These are phyloP conservation scores for Heliocidaris erythrogramma DNA, from an alignment of 35 echinoderm and acorn worm species.

Conservation along the genomic window DNA sequence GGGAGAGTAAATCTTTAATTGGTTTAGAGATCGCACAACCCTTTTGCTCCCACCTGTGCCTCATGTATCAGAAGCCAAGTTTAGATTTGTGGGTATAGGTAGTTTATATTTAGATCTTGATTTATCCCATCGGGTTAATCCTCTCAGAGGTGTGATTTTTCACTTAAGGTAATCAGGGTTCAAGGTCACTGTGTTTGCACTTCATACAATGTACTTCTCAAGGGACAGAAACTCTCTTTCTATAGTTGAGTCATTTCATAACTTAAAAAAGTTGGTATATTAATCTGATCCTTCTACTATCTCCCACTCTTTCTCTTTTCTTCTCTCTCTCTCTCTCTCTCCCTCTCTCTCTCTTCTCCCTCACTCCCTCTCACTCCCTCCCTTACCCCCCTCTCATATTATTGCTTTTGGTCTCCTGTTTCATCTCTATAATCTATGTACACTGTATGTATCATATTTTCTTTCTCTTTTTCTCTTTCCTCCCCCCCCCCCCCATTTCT, in stretches of 20 bases:
- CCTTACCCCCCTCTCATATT: neutral
- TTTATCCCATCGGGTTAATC: neutral
- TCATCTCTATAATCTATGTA: neutral
- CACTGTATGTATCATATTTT: no score
- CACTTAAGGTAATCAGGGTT: neutral
- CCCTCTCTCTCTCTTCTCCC: neutral
- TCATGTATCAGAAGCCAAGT: neutral
- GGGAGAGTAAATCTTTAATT: constrained; percentile 17
- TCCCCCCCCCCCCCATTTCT: no score
- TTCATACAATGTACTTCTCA: neutral
- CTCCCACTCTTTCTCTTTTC: neutral
- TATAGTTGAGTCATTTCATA: neutral
- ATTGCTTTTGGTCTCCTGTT: neutral
- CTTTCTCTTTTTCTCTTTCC: neutral
- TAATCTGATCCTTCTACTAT: neutral
- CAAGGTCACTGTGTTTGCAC: neutral
- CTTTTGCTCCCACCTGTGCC: neutral
- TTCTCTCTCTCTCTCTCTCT: neutral
- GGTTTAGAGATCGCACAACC: neutral
- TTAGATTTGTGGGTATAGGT: neutral
- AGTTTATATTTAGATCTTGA: neutral
- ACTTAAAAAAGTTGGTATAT: neutral
- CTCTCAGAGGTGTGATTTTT: neutral
- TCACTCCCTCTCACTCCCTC: neutral
- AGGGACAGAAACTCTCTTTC: neutral